Evolutionary conservation across 2,797 vertebrate genomes (phyloP).

Genomic region (Diplodus puntazzo): DNA sequence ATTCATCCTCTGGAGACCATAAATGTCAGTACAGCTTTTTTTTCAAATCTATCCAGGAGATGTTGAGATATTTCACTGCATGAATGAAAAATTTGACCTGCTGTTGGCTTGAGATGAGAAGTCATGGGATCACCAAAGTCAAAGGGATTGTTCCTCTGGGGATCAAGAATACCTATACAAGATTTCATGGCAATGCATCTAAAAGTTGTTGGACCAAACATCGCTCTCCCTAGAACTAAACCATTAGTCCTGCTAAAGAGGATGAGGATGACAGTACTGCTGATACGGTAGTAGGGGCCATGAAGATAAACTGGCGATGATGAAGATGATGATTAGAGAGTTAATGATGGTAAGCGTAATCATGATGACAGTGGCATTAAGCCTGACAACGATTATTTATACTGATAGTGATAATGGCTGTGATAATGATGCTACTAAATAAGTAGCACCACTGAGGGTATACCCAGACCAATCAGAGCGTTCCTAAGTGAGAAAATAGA

Average conservation of each 20-base stretch:
- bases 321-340: conserved; percentile 13
- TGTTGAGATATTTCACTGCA: background rate
- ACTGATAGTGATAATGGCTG: conserved; percentile 1
- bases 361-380: background rate
- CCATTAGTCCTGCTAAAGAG: background rate
- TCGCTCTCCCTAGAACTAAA: too few species aligned
- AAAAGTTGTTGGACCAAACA: too few species aligned
- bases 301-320: background rate
- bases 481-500: conserved; percentile 27
- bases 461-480: background rate
- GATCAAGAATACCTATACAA: background rate
- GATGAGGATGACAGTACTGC: background rate
- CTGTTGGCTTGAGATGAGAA: background rate
- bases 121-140: background rate
- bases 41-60: background rate
- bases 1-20: background rate
- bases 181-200: background rate
- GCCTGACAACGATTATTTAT: conserved; percentile 12
- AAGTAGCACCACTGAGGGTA: conserved; percentile 16
- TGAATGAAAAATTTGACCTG: background rate
- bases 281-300: background rate
- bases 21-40: background rate
- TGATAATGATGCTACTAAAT: conserved; percentile 28
- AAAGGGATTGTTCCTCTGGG: background rate
- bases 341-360: conserved; percentile 10